These are phyloP conservation scores for Cyclopterus lumpus DNA, from an alignment of 2,797 vertebrate genomes.

Conservation along the genomic window DNA sequence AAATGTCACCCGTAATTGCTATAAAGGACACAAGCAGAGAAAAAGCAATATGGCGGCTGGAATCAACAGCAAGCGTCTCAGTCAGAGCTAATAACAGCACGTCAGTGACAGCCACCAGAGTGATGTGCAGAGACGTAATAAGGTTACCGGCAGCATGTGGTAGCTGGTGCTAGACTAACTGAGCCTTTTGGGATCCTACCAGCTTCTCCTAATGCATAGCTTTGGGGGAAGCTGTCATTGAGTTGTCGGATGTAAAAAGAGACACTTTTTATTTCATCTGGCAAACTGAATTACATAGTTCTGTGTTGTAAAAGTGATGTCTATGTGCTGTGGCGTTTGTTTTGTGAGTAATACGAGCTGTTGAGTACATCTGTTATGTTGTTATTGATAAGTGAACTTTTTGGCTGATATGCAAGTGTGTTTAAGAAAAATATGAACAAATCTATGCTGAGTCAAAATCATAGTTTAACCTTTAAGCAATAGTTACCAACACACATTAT, in stretches of 20 bases:
- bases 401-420: background rate
- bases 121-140: constrained; percentile 78
- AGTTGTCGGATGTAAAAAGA: constrained; percentile 42
- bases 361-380: background rate
- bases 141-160: constrained; percentile 76
- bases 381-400: background rate
- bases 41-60: constrained; percentile 53
- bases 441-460: background rate
- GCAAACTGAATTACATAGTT: constrained; percentile 39
- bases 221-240: constrained; percentile 62
- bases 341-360: background rate
- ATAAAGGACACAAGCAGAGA: constrained; percentile 44
- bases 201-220: constrained; percentile 44
- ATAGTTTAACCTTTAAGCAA: background rate
- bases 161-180: constrained; percentile 64
- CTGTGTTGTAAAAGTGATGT: background rate
- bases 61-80: constrained; percentile 58
- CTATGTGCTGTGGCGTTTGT: background rate
- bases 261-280: constrained; percentile 32
- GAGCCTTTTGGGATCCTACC: constrained; percentile 66
- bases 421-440: background rate
- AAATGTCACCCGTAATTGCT: constrained; percentile 42
- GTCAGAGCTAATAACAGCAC: constrained; percentile 70
- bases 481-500: background rate
- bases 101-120: constrained; percentile 70